Evolutionary conservation across 2,797 vertebrate genomes (phyloP).

Genomic region (Neomorphus geoffroyi): DNA sequence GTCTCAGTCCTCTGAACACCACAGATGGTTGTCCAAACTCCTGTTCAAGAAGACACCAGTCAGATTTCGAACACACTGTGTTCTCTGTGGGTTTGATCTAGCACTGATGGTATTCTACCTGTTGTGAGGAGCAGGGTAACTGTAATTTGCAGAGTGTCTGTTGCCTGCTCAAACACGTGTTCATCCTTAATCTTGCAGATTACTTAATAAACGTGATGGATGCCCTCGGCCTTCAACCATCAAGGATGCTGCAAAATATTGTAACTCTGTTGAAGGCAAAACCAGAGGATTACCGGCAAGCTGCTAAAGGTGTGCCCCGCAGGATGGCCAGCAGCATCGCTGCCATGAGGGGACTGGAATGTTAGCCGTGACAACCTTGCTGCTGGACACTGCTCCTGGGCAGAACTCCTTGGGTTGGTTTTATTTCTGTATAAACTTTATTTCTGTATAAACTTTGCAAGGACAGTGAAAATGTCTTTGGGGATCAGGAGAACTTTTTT

Average conservation of each 20-base stretch:
- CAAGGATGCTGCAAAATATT: conserved; percentile 84
- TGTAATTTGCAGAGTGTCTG: not conserved
- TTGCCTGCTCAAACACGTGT: not conserved
- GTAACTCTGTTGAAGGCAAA: conserved; percentile 85
- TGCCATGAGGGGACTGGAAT: conserved; percentile 82
- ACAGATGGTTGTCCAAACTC: not conserved
- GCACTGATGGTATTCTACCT: not conserved
- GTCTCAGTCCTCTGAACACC: not conserved
- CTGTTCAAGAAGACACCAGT: too few relatives aligned
- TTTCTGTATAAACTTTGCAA: not conserved
- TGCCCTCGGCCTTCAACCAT: conserved; percentile 93
- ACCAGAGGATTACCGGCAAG: conserved; percentile 88
- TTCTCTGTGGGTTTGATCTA: not conserved
- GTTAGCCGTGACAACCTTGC: conserved; percentile 43
- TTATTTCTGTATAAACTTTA: not conserved
- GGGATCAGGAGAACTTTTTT: not conserved
- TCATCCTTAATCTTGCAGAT: conserved; percentile 75
- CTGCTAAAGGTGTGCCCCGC: conserved; percentile 84
- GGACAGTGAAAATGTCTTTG: not conserved
- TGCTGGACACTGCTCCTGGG: not conserved
- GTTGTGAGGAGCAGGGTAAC: fast-evolving
- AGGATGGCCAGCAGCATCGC: conserved; percentile 83
- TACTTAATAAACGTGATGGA: conserved; percentile 98
- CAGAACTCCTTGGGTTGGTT: not conserved
- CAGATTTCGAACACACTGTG: not conserved